These are phyloP conservation scores for Theonella swinhoei DNA, from an alignment of 37 sponge, comb jelly and placozoan genomes.

Conservation along the genomic window DNA sequence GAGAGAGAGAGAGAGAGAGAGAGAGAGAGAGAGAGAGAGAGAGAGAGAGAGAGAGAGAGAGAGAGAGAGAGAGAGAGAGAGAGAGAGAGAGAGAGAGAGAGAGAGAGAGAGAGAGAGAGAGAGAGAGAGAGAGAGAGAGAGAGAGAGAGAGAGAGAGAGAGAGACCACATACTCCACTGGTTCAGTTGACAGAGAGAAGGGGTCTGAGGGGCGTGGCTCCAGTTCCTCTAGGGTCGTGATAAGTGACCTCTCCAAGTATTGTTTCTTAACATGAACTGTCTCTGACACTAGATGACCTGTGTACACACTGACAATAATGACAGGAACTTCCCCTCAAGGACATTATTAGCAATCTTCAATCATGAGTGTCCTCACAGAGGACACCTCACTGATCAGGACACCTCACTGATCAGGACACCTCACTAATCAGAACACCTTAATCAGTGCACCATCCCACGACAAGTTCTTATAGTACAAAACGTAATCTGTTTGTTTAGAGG, in stretches of 20 bases:
- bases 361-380: too few relatives aligned
- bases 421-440: too few relatives aligned
- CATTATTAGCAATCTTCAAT: neutral
- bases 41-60: neutral
- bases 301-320: too few relatives aligned
- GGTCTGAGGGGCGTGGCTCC: neutral
- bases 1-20: constrained; percentile 14
- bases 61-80: neutral
- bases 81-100: neutral
- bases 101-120: neutral
- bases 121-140: neutral
- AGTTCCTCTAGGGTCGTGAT: constrained; percentile 8
- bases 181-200: neutral
- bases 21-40: constrained; percentile 23
- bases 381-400: too few relatives aligned
- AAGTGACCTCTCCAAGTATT: constrained; percentile 15
- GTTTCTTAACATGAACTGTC: constrained; percentile 5
- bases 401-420: too few relatives aligned
- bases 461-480: too few relatives aligned
- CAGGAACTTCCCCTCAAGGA: neutral
- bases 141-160: neutral
- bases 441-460: too few relatives aligned
- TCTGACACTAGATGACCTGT: constrained; percentile 37
- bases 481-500: too few relatives aligned
- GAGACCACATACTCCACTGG: neutral